Evolutionary conservation across 2,113 vertebrate species (phyloP), one percentile per base, ranked within the genome.

Genomic region (Tachuris rubrigastra): DNA sequence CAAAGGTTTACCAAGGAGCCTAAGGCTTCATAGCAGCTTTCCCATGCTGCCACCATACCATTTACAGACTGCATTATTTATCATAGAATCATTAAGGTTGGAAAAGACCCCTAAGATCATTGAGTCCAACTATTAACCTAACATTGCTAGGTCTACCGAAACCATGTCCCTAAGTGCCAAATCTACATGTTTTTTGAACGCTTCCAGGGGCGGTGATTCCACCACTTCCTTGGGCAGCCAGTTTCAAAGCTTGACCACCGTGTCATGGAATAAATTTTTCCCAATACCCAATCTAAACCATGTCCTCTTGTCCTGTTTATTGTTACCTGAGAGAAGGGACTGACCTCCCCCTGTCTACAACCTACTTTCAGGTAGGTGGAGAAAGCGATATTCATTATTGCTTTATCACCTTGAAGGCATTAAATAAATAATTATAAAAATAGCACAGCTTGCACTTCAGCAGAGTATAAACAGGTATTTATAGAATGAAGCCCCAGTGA

Each of bases 371-470:
- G 87, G 8, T 27, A 50, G 22, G 24, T 28, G 12, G 10, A 56
- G 79, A 77, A 77, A 63, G 27, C 15, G 23, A 77, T 37, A 63
- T 56, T 56, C 42, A 69, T 37, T 31, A 73, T 41, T 72, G 41
- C 58, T 89, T 92, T 89, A 76, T 59, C 59, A 94, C 75, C 88
- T 79, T 87, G 93, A 94, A 95, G 67, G 55, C 30, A 67, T 46
- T 77, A 95, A 87, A 93, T 58, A 95, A 93, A 93, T 89, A 93
- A 93, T 83, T 63, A 71, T 28, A 63, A 71, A 93, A 93, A 78
- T 53, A 68, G 78, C 72, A 50, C 59, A 62, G 66, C 67, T 76
- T 80, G 46, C 78, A 82, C 66, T 96, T 86, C 77, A 83, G 65
- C 58, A 35, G 63, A 60, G 49, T 67, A 93, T 76, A 88, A 94